Percentiles rank a stretch among this genome's conserved stretches.
Evolutionary conservation across 2,113 vertebrate genomes (phyloP).

Genomic region (Eudyptes chrysolophus): DNA sequence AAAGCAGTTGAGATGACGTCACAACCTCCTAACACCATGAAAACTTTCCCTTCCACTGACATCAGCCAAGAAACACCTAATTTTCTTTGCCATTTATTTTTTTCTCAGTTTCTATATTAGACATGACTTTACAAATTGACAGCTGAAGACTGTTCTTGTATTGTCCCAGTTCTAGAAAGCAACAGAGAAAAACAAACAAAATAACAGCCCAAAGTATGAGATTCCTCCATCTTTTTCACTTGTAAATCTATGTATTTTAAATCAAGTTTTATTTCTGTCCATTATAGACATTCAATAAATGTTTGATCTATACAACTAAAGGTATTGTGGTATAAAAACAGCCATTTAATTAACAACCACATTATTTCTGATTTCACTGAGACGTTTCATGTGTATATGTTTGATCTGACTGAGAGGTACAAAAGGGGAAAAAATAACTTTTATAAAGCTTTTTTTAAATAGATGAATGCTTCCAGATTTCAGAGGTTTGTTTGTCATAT

Average conservation of each 20-base stretch:
- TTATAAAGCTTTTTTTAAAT: neutral
- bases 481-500: neutral
- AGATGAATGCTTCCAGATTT: neutral
- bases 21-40: neutral
- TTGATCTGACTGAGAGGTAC: neutral
- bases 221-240: neutral
- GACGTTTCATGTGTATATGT: rapidly evolving
- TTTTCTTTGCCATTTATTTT: neutral
- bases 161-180: neutral
- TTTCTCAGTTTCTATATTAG: neutral
- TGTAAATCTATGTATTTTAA: neutral
- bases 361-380: neutral
- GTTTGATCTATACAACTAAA: neutral
- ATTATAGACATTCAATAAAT: neutral
- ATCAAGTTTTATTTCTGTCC: neutral
- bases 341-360: neutral
- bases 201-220: neutral
- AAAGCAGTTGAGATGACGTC: neutral
- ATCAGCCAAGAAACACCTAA: too few species aligned
- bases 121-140: neutral
- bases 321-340: neutral
- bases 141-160: rapidly evolving
- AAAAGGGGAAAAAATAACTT: too few species aligned
- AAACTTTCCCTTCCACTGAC: neutral
- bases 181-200: neutral